These are phyloP conservation scores for Ornithoptera priamus DNA, from an alignment of 2,888 invertebrate genomes.

Conservation along the genomic window DNA sequence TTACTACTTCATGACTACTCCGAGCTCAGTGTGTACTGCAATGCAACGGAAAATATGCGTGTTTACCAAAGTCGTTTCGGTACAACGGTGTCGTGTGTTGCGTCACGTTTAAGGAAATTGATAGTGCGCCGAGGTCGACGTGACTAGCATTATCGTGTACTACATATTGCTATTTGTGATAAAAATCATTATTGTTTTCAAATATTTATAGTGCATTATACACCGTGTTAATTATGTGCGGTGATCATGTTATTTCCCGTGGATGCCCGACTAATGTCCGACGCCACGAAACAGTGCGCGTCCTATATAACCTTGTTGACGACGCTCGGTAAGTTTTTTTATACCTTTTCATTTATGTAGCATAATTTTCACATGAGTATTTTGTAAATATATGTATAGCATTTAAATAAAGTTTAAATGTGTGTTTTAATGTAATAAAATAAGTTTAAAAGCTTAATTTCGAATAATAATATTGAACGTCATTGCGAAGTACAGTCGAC, in stretches of 20 bases:
- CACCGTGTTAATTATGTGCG: constrained; percentile 62
- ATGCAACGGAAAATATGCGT: constrained; percentile 81
- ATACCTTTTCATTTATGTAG: constrained; percentile 49
- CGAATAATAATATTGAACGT: constrained; percentile 76
- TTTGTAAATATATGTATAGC: constrained; percentile 25
- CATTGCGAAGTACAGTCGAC: constrained; percentile 71
- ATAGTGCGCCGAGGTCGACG: constrained; percentile 78
- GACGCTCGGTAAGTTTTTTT: constrained; percentile 69
- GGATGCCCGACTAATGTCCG: constrained; percentile 75
- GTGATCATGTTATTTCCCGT: constrained; percentile 67
- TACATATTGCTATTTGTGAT: constrained; percentile 59
- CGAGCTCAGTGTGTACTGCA: constrained; percentile 81
- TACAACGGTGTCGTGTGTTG: constrained; percentile 79
- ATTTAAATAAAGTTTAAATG: constrained; percentile 24
- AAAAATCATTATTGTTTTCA: constrained; percentile 51
- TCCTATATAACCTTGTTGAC: constrained; percentile 76
- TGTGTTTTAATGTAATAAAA: constrained; percentile 37
- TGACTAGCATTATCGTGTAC: constrained; percentile 73
- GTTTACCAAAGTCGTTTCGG: constrained; percentile 81
- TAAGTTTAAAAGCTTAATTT: constrained; percentile 50
- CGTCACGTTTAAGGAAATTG: constrained; percentile 80
- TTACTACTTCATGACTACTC: constrained; percentile 80
- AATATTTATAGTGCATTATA: constrained; percentile 55
- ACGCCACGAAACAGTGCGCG: constrained; percentile 69
- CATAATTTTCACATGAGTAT: constrained; percentile 30